Evolutionary conservation across 2,113 vertebrate species (phyloP), one percentile per base, ranked within the genome.

Genomic region (Pardalotus punctatus): DNA sequence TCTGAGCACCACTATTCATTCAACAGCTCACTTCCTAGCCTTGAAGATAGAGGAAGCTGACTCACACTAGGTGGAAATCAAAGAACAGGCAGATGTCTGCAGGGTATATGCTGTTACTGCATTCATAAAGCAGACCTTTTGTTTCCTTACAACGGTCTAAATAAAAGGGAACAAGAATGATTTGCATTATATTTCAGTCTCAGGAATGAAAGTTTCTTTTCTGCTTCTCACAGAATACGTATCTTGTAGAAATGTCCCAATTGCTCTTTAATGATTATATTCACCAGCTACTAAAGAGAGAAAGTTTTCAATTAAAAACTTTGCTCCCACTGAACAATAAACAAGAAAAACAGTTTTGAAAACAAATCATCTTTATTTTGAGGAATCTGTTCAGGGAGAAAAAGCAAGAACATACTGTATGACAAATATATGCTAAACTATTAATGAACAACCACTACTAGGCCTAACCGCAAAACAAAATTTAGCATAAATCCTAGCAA

Each of bases 31-130:
- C 8, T 89, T 86, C 57, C 69, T 78, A 81, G 80, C 48, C 80
- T 78, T 62, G 62, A 90, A 90, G 60, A 66, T 81, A 83, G 76
- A 81, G 61, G 43, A 94, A 91, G 72, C 80, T 96, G 94, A 94
- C 80, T 94, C 95, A 94, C 13, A 11, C 69, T 89, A 78, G 53
- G 72, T 38, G 72, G 61, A 94, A 95, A 81, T 84, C 61, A 94
- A 88, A 96, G 83, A 83, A 88, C 69, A 88, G 40, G 62, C 79
- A 94, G 85, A 89, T 90, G 62, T 90, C 94, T 95, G 79, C 57
- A 92, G 81, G 66, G 48, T 51, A 71, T 81, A 78, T 11, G 2
- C 56, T 60, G 56, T 25, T 83, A 74, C 23, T 64, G 56, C 60
- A 88, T 86, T 95, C 58, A 78, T 60, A 89, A 76, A 88, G 40